A percentile compares a stretch with the other conserved stretches of the same genome.
Conservation (phyloP, 2,113 vertebrate genomes). For the Mormyrus lacerda region DNA sequence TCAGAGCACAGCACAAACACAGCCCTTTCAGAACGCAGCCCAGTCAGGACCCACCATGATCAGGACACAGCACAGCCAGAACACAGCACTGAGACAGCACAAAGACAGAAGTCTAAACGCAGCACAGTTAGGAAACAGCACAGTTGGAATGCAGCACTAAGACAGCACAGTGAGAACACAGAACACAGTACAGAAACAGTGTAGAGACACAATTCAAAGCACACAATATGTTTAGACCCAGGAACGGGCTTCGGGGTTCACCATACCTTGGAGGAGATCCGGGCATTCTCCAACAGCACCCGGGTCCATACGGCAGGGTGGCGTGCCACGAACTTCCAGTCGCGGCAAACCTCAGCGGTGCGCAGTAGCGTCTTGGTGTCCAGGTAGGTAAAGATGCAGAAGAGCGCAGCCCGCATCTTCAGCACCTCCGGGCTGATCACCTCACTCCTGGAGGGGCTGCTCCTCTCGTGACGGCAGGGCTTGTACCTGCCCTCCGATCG, state of each 20-base stretch:
- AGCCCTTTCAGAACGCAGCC: not conserved
- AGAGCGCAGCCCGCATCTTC: slow-evolving; percentile 92
- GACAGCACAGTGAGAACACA: too few relatives aligned
- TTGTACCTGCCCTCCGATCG: slow-evolving; percentile 55
- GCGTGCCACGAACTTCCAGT: slow-evolving; percentile 94
- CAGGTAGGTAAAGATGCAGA: slow-evolving; percentile 98
- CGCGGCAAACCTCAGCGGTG: slow-evolving; percentile 83
- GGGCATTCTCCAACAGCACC: slow-evolving; percentile 87
- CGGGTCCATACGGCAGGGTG: slow-evolving; percentile 93
- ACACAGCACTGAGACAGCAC: not conserved
- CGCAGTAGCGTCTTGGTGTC: slow-evolving; percentile 88
- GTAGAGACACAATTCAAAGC: not conserved
- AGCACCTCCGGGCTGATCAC: slow-evolving; percentile 96
- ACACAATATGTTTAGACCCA: not conserved
- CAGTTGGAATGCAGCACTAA: not conserved
- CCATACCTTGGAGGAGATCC: slow-evolving; percentile 85
- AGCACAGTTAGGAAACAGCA: not conserved
- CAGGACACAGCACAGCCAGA: not conserved
- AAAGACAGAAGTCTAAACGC: not conserved
- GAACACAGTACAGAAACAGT: not conserved
- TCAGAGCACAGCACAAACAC: not conserved
- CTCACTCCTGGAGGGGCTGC: slow-evolving; percentile 74
- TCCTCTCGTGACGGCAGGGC: slow-evolving; percentile 69
- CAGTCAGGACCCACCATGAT: not conserved
- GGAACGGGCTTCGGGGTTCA: not conserved